A percentile compares a stretch with the other conserved stretches of the same genome.
phyloP scores from a whole-genome alignment of 2,113 vertebrate genomes.

The Thamnaconus septentrionalis region DNA sequence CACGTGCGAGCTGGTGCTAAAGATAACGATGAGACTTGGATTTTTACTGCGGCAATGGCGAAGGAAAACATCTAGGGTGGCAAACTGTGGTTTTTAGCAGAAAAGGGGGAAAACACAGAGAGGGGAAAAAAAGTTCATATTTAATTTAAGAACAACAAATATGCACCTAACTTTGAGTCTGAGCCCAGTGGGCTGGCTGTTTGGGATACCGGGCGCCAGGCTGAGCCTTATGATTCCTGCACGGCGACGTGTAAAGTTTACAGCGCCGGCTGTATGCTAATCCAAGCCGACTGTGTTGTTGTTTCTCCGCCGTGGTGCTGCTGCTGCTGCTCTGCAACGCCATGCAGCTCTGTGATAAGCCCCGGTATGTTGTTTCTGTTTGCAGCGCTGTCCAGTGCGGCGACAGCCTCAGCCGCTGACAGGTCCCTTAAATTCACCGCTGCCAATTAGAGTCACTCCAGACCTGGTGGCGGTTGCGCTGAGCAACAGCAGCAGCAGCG shows the following conservation, averaged over 20 bases:
- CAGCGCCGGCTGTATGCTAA: conserved; percentile 23
- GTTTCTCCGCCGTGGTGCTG: too few species aligned
- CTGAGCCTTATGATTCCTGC: conserved; percentile 28
- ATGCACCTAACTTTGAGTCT: not conserved
- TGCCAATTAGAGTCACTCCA: conserved; percentile 80
- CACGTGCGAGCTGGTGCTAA: too few species aligned
- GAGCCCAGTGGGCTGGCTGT: not conserved
- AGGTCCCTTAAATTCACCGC: conserved; percentile 78
- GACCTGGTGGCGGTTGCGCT: conserved; percentile 53
- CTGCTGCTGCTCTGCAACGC: conserved; percentile 9
- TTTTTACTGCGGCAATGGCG: too few species aligned
- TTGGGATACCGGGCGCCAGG: conserved; percentile 29
- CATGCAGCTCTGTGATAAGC: conserved; percentile 41
- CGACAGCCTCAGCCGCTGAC: conserved; percentile 72
- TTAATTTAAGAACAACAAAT: too few species aligned
- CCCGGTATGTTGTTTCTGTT: conserved; percentile 59
- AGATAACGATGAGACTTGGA: too few species aligned
- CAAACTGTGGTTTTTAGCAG: too few species aligned
- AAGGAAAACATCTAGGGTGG: too few species aligned
- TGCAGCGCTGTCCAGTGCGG: conserved; percentile 66
- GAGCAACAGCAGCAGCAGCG: conserved; percentile 15
- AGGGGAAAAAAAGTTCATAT: too few species aligned
- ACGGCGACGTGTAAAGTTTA: conserved; percentile 39
- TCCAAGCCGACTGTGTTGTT: conserved; percentile 6
- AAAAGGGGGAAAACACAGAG: too few species aligned